These are phyloP conservation scores for Nyctereutes procyonoides DNA, from an alignment of 2,113 vertebrate species.

Conservation along the genomic window DNA sequence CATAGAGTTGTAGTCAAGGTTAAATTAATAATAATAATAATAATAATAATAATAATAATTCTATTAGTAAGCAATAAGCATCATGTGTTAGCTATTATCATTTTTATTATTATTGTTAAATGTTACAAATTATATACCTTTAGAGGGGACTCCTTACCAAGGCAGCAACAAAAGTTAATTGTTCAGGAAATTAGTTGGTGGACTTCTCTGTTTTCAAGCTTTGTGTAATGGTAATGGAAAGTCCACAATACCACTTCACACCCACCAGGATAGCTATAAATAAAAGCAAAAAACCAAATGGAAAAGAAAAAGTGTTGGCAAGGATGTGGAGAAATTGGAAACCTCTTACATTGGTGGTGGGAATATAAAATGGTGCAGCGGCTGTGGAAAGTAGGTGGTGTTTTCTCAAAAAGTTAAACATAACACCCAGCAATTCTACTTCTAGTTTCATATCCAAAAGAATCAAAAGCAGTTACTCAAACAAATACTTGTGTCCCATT, in stretches of 20 bases:
- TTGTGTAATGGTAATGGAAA: slow-evolving; percentile 2
- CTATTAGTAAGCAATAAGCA: neutral
- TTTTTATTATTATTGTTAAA: neutral
- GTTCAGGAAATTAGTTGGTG: neutral
- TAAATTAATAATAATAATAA: neutral
- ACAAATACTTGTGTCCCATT: neutral
- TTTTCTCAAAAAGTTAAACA: neutral
- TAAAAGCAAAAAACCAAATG: slow-evolving; percentile 3
- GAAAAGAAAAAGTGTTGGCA: neutral
- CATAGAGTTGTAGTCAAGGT: neutral
- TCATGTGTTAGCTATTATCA: neutral
- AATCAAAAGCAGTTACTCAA: neutral
- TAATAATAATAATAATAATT: neutral
- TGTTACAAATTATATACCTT: neutral
- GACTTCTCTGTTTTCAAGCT: neutral
- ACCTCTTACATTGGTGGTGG: neutral
- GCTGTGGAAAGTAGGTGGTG: neutral
- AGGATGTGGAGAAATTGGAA: neutral
- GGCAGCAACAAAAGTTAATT: neutral
- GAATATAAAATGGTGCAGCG: neutral
- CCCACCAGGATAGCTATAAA: neutral
- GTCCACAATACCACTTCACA: neutral
- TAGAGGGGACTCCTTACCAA: neutral
- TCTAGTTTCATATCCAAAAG: neutral
- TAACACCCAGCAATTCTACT: neutral